Evolutionary conservation across 2,113 vertebrate genomes (phyloP), one percentile per base, ranked within the genome.

Genomic region (Salvelinus sp.): DNA sequence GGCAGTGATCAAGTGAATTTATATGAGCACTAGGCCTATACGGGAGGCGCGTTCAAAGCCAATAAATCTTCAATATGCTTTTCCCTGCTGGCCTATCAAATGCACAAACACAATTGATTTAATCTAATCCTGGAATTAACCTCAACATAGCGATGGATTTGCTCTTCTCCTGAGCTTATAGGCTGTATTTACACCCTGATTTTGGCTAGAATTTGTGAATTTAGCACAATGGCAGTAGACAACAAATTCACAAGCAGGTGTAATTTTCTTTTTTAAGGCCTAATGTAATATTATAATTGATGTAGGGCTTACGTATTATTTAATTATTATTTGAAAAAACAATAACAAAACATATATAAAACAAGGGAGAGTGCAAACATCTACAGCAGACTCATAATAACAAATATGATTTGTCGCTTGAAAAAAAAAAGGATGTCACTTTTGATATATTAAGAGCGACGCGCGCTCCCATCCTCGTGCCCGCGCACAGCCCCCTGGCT

Each of bases 401-500:
- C 30, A 72, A 80, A 78, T 79, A 58, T 79, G 63, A 25, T 74
- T 87, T 87, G 90, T 71, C 60, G 82, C 88, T 86, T 82, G 76
- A 85, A 82, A 18, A 79, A 85, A 78, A 77, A 91, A 84, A 86
- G 86, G 88, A 87, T 95, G 95, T 95, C 94, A 95, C 91, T 93
- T 95, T 82, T 90, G 89, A 95, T 96, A 89, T 85, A 90, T 92
- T 91, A 87, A 91, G 90, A 81, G 81, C 83, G 82, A 81, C 73
- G 87, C 87, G 89, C 91, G 76, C 79, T 71, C 90, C 83, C 81
- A 81, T 83, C 76, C 77, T 77, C 69, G 89, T 91, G 81, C 86
- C 74, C 90, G 88, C 87, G 85, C 87, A 85, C 83, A 88, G 91
- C 94, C 96, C 95, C 91, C 85, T 72, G 95, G 96, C 94, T 95